Conservation (phyloP, 2,888 invertebrate species). For the Frankliniella intonsa region DNA sequence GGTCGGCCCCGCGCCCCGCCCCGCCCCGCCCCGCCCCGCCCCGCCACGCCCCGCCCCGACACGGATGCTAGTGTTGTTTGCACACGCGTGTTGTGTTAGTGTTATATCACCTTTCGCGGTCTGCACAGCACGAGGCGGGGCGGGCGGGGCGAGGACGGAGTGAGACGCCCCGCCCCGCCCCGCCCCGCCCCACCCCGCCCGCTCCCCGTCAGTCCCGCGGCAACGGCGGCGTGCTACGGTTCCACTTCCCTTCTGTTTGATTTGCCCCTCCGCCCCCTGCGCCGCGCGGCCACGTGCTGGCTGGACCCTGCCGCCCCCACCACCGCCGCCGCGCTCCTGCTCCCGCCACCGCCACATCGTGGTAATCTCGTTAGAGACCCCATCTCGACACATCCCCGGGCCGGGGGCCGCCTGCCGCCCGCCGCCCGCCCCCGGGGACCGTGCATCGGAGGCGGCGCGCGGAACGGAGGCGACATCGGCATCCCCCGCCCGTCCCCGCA, state of each 20-base stretch:
- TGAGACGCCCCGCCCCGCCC: too few species aligned
- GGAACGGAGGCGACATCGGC: too few species aligned
- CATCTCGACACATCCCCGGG: not conserved
- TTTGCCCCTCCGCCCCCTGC: not conserved
- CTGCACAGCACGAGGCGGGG: not conserved
- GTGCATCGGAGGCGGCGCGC: too few species aligned
- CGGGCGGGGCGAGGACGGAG: not conserved
- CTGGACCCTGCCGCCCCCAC: not conserved
- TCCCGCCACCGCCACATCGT: not conserved
- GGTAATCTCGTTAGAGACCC: slow-evolving; percentile 16
- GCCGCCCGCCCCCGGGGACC: not conserved
- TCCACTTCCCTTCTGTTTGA: not conserved
- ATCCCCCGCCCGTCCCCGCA: not conserved
- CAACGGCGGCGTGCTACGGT: not conserved
- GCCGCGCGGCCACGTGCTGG: not conserved
- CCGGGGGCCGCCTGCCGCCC: not conserved
- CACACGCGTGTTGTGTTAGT: too few species aligned
- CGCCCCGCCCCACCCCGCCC: too few species aligned
- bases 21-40: too few species aligned
- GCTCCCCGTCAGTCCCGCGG: not conserved
- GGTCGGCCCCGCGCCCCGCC: too few species aligned
- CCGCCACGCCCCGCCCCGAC: too few species aligned
- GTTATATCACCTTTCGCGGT: too few species aligned
- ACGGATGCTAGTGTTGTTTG: too few species aligned
- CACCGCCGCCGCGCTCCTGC: not conserved